Base-by-base conservation (phyloP, 2,113 vertebrate species). In the Pimephales promelas region DNA sequence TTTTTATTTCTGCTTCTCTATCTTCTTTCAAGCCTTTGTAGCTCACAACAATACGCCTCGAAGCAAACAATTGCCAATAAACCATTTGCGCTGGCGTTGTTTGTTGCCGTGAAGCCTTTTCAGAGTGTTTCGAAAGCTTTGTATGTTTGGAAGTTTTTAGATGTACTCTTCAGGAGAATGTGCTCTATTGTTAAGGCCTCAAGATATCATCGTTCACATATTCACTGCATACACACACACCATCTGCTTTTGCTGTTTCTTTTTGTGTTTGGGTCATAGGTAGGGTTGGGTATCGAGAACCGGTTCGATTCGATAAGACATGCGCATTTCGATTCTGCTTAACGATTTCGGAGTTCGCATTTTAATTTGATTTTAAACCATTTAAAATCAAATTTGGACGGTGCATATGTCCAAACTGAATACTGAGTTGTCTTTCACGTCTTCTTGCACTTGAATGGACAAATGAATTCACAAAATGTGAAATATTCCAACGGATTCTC, bases 141-240 rank as follows among this genome's bases (percentile, higher is more conserved):
- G 45, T 36, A 34, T 52, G 54, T 81, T 77, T n/a, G 75, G 45
- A 45, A 66, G 84, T 68, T 54, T 83, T 84, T 64, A 68, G 66
- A 8, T 66, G 84, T 81, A 84, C 81, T 82, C 43, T 78, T 85
- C 34, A 54, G 31, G 22, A 81, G 24, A 80, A 62, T 40, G 28
- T 49, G 47, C 47, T 87, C 71, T 68, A 83, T 68, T 84, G 78
- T 64, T 47, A 78, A 86, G 73, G 86, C 88, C 75, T 88, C 64
- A 54, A 80, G 82, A 40, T 68, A 82, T 75, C 83, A 76, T 84
- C 45, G 79, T 52, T 83, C 9, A 18, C 40, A n/a, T 34, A 47
- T 61, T 8, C 40, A 16, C 18, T 26, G 52, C 22, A 72, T 56
- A 84, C 80, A 83, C 87, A 86, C 40, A 26, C 8, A 8, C 2